These are phyloP conservation scores for Calcarius lapponicus DNA, from an alignment of 2,797 vertebrate genomes.

Conservation along the genomic window DNA sequence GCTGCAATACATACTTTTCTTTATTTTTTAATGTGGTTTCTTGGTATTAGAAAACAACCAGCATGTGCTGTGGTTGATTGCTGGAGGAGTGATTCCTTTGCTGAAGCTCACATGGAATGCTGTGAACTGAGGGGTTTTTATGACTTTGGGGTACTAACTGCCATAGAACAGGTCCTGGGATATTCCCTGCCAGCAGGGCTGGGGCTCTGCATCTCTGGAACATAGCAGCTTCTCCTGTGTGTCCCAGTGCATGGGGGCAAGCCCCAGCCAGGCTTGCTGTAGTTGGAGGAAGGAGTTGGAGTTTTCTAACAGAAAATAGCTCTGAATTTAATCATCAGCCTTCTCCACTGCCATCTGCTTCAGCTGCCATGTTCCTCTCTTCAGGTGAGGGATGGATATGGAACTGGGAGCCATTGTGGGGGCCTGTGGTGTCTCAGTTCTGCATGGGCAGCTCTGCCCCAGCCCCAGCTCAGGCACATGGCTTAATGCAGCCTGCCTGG, in stretches of 20 bases:
- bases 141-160: background rate
- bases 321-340: background rate
- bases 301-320: background rate
- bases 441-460: background rate
- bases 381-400: background rate
- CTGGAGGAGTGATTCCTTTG: background rate
- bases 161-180: background rate
- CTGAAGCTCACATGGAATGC: background rate
- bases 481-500: background rate
- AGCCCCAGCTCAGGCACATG: background rate
- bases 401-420: rapidly evolving
- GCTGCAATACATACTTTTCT: background rate
- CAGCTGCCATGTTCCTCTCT: background rate
- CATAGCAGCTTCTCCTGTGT: background rate
- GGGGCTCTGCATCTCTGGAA: background rate
- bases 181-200: rapidly evolving
- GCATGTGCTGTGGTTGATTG: background rate
- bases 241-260: rapidly evolving
- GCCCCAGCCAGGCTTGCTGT: too few relatives aligned
- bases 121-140: background rate
- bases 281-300: background rate
- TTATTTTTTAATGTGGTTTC: background rate
- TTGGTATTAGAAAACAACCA: background rate
- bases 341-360: background rate
- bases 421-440: background rate